Percentiles rank a stretch among this genome's conserved stretches.
Evolutionary conservation across 2,888 invertebrate genomes (phyloP).

Genomic region (Syrphus vitripennis): DNA sequence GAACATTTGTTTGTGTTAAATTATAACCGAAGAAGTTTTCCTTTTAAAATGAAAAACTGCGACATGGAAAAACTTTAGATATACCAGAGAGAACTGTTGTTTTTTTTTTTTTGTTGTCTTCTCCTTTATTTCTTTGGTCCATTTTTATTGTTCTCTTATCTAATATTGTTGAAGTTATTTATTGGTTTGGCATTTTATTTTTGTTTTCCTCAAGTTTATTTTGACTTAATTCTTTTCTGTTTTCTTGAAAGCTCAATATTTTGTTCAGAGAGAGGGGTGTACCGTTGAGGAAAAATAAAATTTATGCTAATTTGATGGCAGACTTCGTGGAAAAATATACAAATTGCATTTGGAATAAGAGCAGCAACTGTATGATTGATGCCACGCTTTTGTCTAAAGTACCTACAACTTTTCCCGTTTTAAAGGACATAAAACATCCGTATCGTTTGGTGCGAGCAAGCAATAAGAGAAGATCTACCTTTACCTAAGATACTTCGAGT

Average conservation of each 20-base stretch:
- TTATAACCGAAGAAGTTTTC: slow-evolving; percentile 43
- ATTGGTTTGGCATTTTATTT: slow-evolving; percentile 39
- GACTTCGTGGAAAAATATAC: background rate
- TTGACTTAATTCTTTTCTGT: background rate
- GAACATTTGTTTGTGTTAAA: slow-evolving; percentile 46
- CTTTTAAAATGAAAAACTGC: slow-evolving; percentile 27
- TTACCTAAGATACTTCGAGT: background rate
- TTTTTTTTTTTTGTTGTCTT: background rate
- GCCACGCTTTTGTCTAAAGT: background rate
- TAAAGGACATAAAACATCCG: slow-evolving; percentile 6
- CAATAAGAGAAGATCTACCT: background rate
- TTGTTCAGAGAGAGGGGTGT: background rate
- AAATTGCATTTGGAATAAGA: background rate
- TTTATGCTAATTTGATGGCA: background rate
- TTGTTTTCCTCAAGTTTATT: slow-evolving; percentile 17
- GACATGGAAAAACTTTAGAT: slow-evolving; percentile 31
- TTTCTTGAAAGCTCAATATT: background rate
- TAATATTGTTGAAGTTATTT: slow-evolving; percentile 46
- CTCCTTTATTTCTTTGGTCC: background rate
- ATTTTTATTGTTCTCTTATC: slow-evolving; percentile 4
- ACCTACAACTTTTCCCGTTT: background rate
- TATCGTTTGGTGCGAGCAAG: background rate
- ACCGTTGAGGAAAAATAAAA: background rate
- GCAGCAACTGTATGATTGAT: background rate
- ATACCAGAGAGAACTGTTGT: slow-evolving; percentile 12